Conservation (phyloP, 2,113 vertebrate species). For the Stegastes partitus region DNA sequence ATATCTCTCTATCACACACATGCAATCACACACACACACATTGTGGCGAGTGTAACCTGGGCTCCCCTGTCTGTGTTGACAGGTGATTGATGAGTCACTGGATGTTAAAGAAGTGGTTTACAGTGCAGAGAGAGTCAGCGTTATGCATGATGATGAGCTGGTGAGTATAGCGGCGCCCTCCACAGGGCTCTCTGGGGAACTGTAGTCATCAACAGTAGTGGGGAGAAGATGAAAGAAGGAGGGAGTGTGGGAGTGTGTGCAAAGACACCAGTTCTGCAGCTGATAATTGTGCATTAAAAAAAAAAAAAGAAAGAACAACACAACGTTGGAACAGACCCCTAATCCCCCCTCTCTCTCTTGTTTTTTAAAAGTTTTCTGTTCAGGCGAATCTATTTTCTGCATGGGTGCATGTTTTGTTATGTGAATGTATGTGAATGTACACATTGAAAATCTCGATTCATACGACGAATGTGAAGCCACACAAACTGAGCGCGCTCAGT, state of each 20-base stretch:
- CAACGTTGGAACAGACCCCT: slow-evolving; percentile 22
- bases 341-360: slow-evolving; percentile 11
- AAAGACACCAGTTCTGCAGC: slow-evolving; percentile 47
- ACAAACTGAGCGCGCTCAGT: slow-evolving; percentile 59
- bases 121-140: slow-evolving; percentile 93
- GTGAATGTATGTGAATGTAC: slow-evolving; percentile 74
- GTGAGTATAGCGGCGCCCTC: slow-evolving; percentile 87
- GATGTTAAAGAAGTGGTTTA: slow-evolving; percentile 97
- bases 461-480: slow-evolving; percentile 63
- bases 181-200: slow-evolving; percentile 72
- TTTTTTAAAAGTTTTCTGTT: slow-evolving; percentile 41
- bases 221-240: slow-evolving; percentile 51
- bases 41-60: slow-evolving; percentile 81
- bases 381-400: slow-evolving; percentile 65
- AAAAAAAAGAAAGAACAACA: not conserved
- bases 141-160: slow-evolving; percentile 92
- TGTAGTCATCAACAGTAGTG: slow-evolving; percentile 56
- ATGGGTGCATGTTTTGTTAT: slow-evolving; percentile 79
- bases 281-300: slow-evolving; percentile 12
- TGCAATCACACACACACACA: slow-evolving; percentile 42
- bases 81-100: slow-evolving; percentile 98
- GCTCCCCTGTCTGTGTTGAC: slow-evolving; percentile 84
- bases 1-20: slow-evolving; percentile 1
- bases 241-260: slow-evolving; percentile 62
- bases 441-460: slow-evolving; percentile 49